Evolutionary conservation across 2,113 vertebrate genomes (phyloP).

Genomic region (Hippocampus abdominalis): DNA sequence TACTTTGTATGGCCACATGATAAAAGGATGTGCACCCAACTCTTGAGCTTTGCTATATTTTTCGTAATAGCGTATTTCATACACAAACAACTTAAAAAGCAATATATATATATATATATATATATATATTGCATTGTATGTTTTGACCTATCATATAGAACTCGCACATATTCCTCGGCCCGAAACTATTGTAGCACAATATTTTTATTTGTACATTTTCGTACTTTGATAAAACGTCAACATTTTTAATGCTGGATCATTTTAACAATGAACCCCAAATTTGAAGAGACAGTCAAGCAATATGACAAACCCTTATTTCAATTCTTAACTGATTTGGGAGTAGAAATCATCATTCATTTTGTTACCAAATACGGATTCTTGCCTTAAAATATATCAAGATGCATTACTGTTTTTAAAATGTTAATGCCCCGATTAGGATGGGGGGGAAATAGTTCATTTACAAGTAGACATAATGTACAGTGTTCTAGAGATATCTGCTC

Average conservation of each 20-base stretch:
- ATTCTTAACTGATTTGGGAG: background rate
- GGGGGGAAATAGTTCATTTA: too few relatives aligned
- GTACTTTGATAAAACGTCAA: too few relatives aligned
- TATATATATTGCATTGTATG: too few relatives aligned
- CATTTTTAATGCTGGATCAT: too few relatives aligned
- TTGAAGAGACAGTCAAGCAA: too few relatives aligned
- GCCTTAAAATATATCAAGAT: background rate
- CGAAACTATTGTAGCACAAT: too few relatives aligned
- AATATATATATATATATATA: background rate
- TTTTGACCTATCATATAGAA: too few relatives aligned
- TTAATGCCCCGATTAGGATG: background rate
- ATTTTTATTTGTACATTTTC: too few relatives aligned
- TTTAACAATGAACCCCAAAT: too few relatives aligned
- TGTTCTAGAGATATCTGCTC: background rate
- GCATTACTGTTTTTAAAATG: background rate
- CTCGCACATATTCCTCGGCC: too few relatives aligned
- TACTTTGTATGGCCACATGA: background rate
- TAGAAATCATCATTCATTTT: background rate
- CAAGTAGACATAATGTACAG: background rate
- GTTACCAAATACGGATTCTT: background rate
- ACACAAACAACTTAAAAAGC: background rate
- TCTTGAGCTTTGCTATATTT: background rate
- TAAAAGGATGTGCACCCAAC: background rate
- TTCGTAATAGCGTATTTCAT: background rate
- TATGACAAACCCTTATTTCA: too few relatives aligned